These are phyloP conservation scores for Catotricha subobsoleta DNA, from an alignment of 2,888 invertebrate species.

Conservation along the genomic window DNA sequence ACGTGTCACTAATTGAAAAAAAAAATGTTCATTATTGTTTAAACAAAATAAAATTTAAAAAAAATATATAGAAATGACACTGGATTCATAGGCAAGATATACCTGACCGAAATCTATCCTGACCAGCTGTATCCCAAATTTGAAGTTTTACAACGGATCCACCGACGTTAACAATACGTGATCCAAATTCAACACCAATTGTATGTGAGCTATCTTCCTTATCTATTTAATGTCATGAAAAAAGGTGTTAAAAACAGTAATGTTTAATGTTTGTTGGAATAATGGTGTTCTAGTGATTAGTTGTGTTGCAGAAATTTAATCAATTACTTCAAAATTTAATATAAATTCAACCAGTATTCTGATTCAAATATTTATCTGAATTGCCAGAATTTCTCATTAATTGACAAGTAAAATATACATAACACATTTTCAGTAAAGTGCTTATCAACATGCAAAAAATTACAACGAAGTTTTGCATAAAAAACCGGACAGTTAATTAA, in stretches of 20 bases:
- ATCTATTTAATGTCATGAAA: slow-evolving; percentile 37
- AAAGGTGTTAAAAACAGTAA: too few relatives aligned
- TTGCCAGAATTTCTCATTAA: too few relatives aligned
- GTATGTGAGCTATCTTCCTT: slow-evolving; percentile 71
- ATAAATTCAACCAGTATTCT: neutral
- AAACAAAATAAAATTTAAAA: too few relatives aligned
- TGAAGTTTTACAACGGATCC: slow-evolving; percentile 68
- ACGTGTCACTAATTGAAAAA: slow-evolving; percentile 41
- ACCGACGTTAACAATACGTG: slow-evolving; percentile 63
- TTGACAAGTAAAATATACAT: too few relatives aligned
- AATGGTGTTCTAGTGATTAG: too few relatives aligned
- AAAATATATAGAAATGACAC: neutral
- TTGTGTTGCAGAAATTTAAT: neutral
- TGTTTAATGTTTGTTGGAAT: too few relatives aligned
- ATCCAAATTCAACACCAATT: slow-evolving; percentile 77
- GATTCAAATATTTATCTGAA: too few relatives aligned
- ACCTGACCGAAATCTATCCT: neutral
- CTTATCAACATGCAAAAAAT: neutral
- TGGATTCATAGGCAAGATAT: neutral
- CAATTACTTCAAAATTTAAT: neutral
- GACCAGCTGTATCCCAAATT: slow-evolving; percentile 35
- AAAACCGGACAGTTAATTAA: too few relatives aligned
- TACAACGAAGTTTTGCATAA: neutral
- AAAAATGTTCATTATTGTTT: slow-evolving; percentile 22
- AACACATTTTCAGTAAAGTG: too few relatives aligned